These are phyloP conservation scores for Zaprionus ornatus DNA, from an alignment of 1,140 invertebrate species.

Conservation along the genomic window DNA sequence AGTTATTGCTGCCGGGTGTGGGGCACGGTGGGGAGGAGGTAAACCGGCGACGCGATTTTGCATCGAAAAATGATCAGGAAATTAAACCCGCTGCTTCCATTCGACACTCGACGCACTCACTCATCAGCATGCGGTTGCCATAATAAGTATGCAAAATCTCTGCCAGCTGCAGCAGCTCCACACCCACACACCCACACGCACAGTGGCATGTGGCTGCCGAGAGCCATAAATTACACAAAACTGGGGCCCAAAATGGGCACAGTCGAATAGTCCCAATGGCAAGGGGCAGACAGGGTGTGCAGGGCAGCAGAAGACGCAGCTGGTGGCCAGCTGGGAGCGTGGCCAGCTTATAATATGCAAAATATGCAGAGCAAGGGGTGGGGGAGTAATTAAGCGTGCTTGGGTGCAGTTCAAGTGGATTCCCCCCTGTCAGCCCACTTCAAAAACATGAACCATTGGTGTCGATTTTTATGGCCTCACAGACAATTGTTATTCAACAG, in stretches of 20 bases:
- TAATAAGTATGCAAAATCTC: slow-evolving; percentile 69
- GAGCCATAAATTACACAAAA: slow-evolving; percentile 75
- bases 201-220: slow-evolving; percentile 41
- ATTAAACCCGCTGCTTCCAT: slow-evolving; percentile 48
- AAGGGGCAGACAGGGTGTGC: neutral
- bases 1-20: slow-evolving; percentile 37
- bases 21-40: neutral
- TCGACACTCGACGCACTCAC: slow-evolving; percentile 20
- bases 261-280: neutral
- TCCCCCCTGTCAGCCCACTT: neutral
- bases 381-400: slow-evolving; percentile 30
- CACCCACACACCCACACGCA: neutral
- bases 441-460: neutral
- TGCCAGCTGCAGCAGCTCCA: slow-evolving; percentile 33
- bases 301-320: neutral
- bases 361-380: slow-evolving; percentile 23
- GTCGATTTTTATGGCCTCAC: slow-evolving; percentile 1
- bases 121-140: slow-evolving; percentile 63
- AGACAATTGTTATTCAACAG: slow-evolving; percentile 17
- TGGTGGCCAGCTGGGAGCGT: neutral
- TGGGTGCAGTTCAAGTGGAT: neutral
- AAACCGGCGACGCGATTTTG: slow-evolving; percentile 46
- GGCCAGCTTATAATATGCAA: slow-evolving; percentile 52
- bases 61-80: slow-evolving; percentile 70
- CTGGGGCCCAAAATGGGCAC: slow-evolving; percentile 27